Base-by-base conservation (phyloP, 1,140 invertebrate species). In the Nasonia longicornis region DNA sequence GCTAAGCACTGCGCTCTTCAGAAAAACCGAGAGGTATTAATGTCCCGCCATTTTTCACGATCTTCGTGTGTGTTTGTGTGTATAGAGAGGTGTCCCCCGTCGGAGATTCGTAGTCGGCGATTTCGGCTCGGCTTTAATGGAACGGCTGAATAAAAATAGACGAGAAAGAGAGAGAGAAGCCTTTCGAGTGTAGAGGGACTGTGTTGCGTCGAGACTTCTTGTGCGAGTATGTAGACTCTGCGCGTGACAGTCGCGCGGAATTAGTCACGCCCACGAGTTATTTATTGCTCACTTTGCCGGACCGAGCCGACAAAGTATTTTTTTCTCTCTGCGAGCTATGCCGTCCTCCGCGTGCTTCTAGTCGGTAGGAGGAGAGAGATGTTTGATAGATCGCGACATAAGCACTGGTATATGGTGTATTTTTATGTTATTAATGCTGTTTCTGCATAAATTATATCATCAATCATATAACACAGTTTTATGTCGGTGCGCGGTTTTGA, bases 191-290 rank as follows among this genome's bases (percentile, higher is more conserved):
- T 42, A 74, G 29, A 58, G 48, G 20, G 48, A 16, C 22, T 58
- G 45, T 31, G 16, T 12, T 29, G 29, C n/a, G 1, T 31, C 12
- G 26, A 42, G 38, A 42, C 38, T 42, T 11, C 38, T 42, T 8
- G 42, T n/a, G 45, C 35, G 71, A 58, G 52, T 20, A n/a, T 26
- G 26, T 35, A 12, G 8, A 29, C 14, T 52, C 63, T 77, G 58
- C 42, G 63, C 35, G 63, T 73, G 80, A 74, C 76, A 78, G 45
- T 66, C 75, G 52, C 20, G 22, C 29, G 14, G 63, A 81, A 81
- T 81, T 72, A 72, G 80, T 77, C 80, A 82, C 81, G 81, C 81
- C 81, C 77, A 82, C 71, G 26, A 76, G 81, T 82, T 82, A 82
- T 82, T 82, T 82, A 82, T 82, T 79, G 77, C 77, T 73, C 70